phyloP scores from a whole-genome alignment of 2,113 vertebrate genomes.

The Cnemophilus loriae region DNA sequence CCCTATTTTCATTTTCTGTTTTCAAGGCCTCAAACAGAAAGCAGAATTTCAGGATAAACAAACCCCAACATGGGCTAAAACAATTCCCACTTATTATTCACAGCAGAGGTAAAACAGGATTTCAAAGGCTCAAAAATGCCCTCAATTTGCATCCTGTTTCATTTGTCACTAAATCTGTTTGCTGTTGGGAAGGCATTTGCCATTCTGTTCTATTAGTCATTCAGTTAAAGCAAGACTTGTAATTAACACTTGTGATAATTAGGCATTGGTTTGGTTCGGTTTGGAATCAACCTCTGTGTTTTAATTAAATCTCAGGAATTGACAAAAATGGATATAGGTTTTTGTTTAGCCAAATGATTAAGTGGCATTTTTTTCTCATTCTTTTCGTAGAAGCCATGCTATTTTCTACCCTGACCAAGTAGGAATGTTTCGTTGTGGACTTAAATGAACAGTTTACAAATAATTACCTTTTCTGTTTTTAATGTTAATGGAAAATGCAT shows the following conservation, averaged over 20 bases:
- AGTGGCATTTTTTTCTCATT: background rate
- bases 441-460: constrained; percentile 41
- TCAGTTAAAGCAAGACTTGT: constrained; percentile 60
- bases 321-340: constrained; percentile 55
- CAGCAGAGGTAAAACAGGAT: constrained; percentile 47
- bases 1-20: background rate
- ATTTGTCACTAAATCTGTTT: constrained; percentile 66
- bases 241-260: constrained; percentile 71
- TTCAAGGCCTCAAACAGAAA: background rate
- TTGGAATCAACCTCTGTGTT: constrained; percentile 66
- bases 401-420: background rate
- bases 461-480: constrained; percentile 20
- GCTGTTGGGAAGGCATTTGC: constrained; percentile 54
- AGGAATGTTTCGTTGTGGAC: background rate
- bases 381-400: background rate
- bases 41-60: constrained; percentile 37
- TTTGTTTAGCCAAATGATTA: constrained; percentile 45
- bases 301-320: constrained; percentile 67
- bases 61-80: constrained; percentile 16
- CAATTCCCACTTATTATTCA: constrained; percentile 64
- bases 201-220: constrained; percentile 68
- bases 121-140: constrained; percentile 61
- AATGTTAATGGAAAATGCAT: constrained; percentile 1
- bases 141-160: constrained; percentile 65
- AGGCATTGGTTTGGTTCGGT: constrained; percentile 48